These are phyloP conservation scores for Drosophila arawakana DNA, from an alignment of 1,140 invertebrate species.

Conservation along the genomic window DNA sequence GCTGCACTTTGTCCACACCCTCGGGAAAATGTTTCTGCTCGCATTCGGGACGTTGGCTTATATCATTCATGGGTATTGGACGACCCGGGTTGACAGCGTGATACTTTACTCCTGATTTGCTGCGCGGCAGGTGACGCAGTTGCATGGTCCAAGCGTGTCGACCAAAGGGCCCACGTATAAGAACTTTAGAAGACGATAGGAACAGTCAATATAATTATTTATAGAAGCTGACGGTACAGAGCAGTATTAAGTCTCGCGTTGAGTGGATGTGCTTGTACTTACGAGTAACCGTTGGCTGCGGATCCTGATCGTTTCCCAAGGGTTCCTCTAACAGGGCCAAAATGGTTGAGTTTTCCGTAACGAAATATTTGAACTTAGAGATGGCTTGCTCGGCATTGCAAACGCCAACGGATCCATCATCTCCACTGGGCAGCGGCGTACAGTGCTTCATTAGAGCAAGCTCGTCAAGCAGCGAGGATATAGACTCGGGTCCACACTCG, in stretches of 20 bases:
- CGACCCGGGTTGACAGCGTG: slow-evolving; percentile 90
- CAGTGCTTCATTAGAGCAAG: slow-evolving; percentile 93
- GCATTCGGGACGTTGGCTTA: slow-evolving; percentile 86
- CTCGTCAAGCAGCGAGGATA: slow-evolving; percentile 95
- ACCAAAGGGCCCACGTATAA: slow-evolving; percentile 96
- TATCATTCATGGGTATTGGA: slow-evolving; percentile 91
- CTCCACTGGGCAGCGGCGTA: slow-evolving; percentile 85
- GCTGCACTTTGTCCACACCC: slow-evolving; percentile 91
- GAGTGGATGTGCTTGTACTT: slow-evolving; percentile 26
- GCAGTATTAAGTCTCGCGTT: no score
- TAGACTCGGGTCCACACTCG: slow-evolving; percentile 92
- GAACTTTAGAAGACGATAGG: slow-evolving; percentile 85
- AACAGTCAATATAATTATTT: neutral
- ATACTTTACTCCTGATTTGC: slow-evolving; percentile 90
- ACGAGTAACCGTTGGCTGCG: slow-evolving; percentile 90
- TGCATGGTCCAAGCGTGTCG: slow-evolving; percentile 97
- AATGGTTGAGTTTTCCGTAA: slow-evolving; percentile 95
- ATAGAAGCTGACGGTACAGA: no score
- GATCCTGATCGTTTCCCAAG: slow-evolving; percentile 92
- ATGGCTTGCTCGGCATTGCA: slow-evolving; percentile 76
- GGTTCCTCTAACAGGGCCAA: slow-evolving; percentile 96
- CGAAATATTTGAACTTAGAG: slow-evolving; percentile 93
- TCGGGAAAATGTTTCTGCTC: slow-evolving; percentile 93
- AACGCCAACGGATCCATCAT: slow-evolving; percentile 58
- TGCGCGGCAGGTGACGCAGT: slow-evolving; percentile 91